Percentiles rank a stretch among this genome's conserved stretches.
Conservation (phyloP, 2,113 vertebrate genomes). For the Paradisaea rubra region DNA sequence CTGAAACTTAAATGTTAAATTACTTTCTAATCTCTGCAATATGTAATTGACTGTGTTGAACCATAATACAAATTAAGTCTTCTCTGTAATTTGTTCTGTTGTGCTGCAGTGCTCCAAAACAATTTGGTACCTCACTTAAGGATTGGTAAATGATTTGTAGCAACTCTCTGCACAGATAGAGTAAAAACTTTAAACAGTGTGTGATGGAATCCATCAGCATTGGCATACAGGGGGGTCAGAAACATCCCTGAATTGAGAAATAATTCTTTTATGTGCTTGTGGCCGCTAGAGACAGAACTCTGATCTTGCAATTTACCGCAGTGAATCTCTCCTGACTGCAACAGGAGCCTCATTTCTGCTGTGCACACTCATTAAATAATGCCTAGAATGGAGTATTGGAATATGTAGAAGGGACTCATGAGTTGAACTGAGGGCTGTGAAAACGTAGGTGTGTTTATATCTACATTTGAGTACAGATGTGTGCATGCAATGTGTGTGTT, state of each 20-base stretch:
- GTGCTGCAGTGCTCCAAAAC: conserved; percentile 61
- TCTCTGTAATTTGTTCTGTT: conserved; percentile 69
- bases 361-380: neutral
- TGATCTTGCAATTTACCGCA: neutral
- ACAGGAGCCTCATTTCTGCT: neutral
- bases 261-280: neutral
- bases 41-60: conserved; percentile 75
- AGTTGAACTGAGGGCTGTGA: neutral
- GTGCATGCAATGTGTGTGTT: neutral
- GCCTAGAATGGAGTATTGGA: neutral
- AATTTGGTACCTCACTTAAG: conserved; percentile 70
- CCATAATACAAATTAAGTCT: conserved; percentile 70
- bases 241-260: neutral
- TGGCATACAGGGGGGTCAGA: neutral
- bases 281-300: neutral
- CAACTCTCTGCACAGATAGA: conserved; percentile 15
- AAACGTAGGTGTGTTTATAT: fast-evolving
- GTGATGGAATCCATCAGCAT: neutral
- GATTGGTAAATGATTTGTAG: conserved; percentile 61
- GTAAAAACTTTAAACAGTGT: neutral
- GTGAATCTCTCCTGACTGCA: neutral
- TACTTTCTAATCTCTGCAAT: conserved; percentile 69
- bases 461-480: neutral
- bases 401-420: neutral
- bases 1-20: conserved; percentile 64